Evolutionary conservation across 2,888 invertebrate genomes (phyloP), one percentile per base, ranked within the genome.

Genomic region (Seladonia tumulorum): DNA sequence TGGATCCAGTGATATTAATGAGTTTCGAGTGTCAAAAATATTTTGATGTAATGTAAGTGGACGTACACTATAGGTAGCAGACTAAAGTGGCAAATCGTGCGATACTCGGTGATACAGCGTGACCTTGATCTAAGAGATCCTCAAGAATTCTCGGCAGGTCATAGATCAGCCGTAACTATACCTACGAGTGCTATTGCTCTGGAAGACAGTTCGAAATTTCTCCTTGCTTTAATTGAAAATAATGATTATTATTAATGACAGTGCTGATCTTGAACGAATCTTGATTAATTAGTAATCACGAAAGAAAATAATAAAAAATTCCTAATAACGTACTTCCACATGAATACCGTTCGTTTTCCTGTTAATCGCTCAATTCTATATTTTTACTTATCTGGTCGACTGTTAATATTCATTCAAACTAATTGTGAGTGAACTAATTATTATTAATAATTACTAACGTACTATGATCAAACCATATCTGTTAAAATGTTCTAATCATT

Each of bases 41-140:
- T 76, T 60, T 77, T 78, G 71, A 78, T 82, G 66, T 78, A 35
- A 18, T 85, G 57, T 83, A 68, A n/a, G 77, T 89, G 74, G 49
- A 77, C 53, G 76, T 82, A 81, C 53, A 79, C 78, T 86, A 76
- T 49, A 84, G 90, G 92, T 92, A 93, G 94, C 94, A 94, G 94
- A 94, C 93, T 94, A 94, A 94, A 94, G 91, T 94, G 93, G 94
- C 92, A 90, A 90, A 88, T 89, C 89, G 90, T 92, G 91, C 91
- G 83, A 80, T 68, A 70, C 77, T 88, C 76, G 75, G 78, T 75
- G 78, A 60, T 63, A 77, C 83, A 73, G 76, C 86, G 83, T 90
- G 88, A 78, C 81, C 70, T 85, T 82, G n/a, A 76, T 42, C 39
- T 49, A 35, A 60, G 78, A 57, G 12, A 57, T n/a, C 49, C 39